Conservation (phyloP, 1,140 invertebrate species). For the Polypedilum vanderplanki region DNA sequence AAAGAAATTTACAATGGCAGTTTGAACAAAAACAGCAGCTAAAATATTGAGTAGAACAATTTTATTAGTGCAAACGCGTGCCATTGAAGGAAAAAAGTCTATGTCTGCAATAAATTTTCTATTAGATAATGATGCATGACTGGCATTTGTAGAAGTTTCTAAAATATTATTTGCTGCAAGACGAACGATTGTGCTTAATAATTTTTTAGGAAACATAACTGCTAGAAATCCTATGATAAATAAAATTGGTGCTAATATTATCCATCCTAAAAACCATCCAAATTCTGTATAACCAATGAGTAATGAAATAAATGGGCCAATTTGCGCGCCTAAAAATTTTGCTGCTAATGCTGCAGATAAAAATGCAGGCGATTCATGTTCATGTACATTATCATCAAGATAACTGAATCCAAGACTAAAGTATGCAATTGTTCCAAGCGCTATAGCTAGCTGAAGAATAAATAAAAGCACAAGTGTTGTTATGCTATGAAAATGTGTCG, state of each 20-base stretch:
- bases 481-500: background rate
- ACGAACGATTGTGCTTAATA: conserved; percentile 50
- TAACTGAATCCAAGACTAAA: conserved; percentile 59
- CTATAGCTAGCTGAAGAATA: conserved; percentile 51
- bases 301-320: conserved; percentile 40
- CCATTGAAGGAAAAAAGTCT: conserved; percentile 50
- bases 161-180: conserved; percentile 48
- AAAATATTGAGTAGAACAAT: conserved; percentile 53
- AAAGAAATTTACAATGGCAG: conserved; percentile 50
- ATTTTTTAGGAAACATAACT: conserved; percentile 51
- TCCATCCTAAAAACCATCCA: conserved; percentile 52
- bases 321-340: conserved; percentile 39
- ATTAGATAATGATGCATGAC: conserved; percentile 37
- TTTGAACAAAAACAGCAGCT: conserved; percentile 50
- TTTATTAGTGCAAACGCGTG: conserved; percentile 52
- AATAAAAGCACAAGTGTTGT: conserved; percentile 49
- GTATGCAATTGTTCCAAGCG: conserved; percentile 53
- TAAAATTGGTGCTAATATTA: conserved; percentile 49
- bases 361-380: conserved; percentile 47
- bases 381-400: conserved; percentile 59
- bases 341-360: conserved; percentile 36
- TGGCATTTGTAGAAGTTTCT: conserved; percentile 36
- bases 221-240: conserved; percentile 49
- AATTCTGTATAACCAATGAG: conserved; percentile 36
- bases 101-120: conserved; percentile 41